Percentiles rank a stretch among this genome's conserved stretches.
Conservation (phyloP, 1,140 invertebrate genomes). For the Ceratina australensis region DNA sequence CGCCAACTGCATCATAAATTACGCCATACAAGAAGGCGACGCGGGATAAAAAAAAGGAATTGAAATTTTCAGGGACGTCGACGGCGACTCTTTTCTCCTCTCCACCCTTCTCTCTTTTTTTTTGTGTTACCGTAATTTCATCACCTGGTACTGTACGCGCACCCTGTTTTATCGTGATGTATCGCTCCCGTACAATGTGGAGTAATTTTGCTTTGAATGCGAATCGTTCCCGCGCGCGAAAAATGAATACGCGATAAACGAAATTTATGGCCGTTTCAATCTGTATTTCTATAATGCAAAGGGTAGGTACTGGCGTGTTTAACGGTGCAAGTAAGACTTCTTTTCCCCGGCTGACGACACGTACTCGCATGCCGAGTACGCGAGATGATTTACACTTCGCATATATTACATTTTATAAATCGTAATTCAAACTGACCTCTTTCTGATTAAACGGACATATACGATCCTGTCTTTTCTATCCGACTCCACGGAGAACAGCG, state of each 20-base stretch:
- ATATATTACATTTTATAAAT: no score
- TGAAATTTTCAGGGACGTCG: slow-evolving; percentile 18
- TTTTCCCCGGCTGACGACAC: no score
- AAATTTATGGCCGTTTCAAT: not conserved
- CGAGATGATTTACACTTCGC: no score
- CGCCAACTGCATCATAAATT: slow-evolving; percentile 15
- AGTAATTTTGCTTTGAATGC: slow-evolving; percentile 10
- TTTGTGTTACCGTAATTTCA: slow-evolving; percentile 16
- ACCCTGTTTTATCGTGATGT: slow-evolving; percentile 9
- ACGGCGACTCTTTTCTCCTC: not conserved
- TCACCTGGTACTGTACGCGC: not conserved
- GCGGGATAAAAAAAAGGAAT: slow-evolving; percentile 7
- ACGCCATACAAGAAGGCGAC: not conserved
- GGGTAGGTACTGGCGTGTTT: no score
- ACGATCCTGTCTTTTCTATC: no score
- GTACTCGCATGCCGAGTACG: no score
- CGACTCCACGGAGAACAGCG: no score
- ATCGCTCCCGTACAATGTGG: not conserved
- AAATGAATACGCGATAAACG: not conserved
- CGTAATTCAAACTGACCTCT: no score
- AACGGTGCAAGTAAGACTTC: no score
- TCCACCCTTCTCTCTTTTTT: not conserved
- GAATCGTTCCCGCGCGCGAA: not conserved
- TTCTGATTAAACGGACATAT: no score
- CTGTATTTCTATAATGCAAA: not conserved